Evolutionary conservation across 1,140 invertebrate genomes (phyloP), one percentile per base, ranked within the genome.

Genomic region (Meloidogyne floridensis): DNA sequence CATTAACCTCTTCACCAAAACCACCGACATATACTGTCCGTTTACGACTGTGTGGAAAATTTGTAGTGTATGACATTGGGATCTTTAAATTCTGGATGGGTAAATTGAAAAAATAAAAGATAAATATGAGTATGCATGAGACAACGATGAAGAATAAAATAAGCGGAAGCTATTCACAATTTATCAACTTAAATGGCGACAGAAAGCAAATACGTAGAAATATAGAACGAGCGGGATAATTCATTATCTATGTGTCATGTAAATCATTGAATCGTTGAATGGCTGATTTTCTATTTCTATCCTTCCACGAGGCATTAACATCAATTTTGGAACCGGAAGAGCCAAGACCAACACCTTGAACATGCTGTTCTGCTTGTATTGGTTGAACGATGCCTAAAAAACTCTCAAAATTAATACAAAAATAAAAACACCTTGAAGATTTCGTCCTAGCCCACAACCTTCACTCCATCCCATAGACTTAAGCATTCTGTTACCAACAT

Each of bases 401-500:
- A 13, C 2, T 70, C 8, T 43, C 5, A 56, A 47, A 80, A 74
- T 18, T 1, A 10, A 80, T 32, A 51, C 43, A 32, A 79, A 77
- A 10, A 10, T 43, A 59, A 71, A 69, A 59, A 18, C 72, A 86
- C 96, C 96, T 91, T 98, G 96, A 89, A 95, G 95, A 54, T 93
- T 92, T 90, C 94, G 95, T 5, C 97, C 97, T 11, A 98, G 91
- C 0, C 97, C 97, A 92, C 95, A 93, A 1, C 97, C 97, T 90
- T 96, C 95, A 7, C 93, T 94, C 97, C 97, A 99, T 0, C 97
- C 97, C 97, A 98, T 98, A 91, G 96, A 98, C 91, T 98, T 96
- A 70, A 99, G 90, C 86, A 99, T 92, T 90, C 95, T 94, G 91
- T 94, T 97, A 2, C 96, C 96, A 85, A 96, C 94, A 90, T 88